Percentiles rank a stretch among this genome's conserved stretches.
Conservation (phyloP, 2,113 vertebrate species). For the Amblyornis subalaris region DNA sequence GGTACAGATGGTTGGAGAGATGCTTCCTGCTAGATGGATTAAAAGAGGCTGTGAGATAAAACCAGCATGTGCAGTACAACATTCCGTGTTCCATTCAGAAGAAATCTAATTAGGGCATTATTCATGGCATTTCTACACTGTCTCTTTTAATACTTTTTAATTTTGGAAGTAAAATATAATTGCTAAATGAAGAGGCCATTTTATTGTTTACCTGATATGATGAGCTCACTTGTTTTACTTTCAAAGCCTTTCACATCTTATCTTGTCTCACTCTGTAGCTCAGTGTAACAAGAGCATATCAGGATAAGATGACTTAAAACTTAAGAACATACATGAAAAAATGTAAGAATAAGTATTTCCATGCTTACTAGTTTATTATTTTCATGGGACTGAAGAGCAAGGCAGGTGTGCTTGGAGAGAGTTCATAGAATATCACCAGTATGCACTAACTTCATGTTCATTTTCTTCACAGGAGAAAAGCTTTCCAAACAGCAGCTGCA, state of each 20-base stretch:
- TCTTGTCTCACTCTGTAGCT: background rate
- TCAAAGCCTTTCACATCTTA: background rate
- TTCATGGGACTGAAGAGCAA: background rate
- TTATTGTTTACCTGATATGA: background rate
- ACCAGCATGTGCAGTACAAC: rapidly evolving
- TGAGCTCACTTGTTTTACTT: background rate
- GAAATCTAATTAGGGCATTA: background rate
- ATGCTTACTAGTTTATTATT: background rate
- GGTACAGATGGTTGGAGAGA: background rate
- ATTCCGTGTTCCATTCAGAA: background rate
- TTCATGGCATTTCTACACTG: background rate
- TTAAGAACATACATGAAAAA: background rate
- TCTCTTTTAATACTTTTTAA: background rate
- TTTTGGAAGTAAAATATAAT: background rate
- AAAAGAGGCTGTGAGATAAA: background rate
- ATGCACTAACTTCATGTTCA: background rate
- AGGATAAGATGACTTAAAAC: background rate
- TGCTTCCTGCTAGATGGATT: background rate
- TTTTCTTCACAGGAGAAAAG: conserved; percentile 85
- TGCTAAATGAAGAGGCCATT: background rate
- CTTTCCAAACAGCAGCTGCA: conserved; percentile 97
- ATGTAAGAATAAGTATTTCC: background rate
- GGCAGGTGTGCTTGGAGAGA: background rate
- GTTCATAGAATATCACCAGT: background rate
- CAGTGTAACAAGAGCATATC: background rate